Base-by-base conservation (phyloP, 1,140 invertebrate genomes). In the Theocolax elegans region DNA sequence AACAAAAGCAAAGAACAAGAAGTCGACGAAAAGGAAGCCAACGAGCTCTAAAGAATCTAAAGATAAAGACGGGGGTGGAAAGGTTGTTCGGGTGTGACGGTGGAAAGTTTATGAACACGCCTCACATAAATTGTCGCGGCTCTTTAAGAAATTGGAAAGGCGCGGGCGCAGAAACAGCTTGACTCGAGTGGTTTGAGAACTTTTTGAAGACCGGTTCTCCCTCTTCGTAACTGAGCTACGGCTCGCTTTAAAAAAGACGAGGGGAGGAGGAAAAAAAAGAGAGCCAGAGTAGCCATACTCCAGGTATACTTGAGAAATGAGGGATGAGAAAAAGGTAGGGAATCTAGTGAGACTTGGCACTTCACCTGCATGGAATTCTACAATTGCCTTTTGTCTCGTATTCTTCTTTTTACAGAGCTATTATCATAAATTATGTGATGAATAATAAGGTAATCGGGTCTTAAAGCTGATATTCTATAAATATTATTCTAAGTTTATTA, bases 121-220 rank as follows among this genome's bases (percentile, higher is more conserved):
- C 80, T 82, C 81, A 85, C 84, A 86, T 86, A 86, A 85, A 86
- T 86, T 86, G 83, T 86, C 83, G 83, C 80, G 77, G 82, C 83
- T 85, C 84, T 85, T 85, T 85, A 85, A 85, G 84, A 86, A 85
- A 86, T 85, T 85, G 84, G 80, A 85, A 84, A 85, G 66, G 66
- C 81, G 80, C 77, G 76, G 72, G 79, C 72, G 77, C 56, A 75
- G 78, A 74, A 86, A 86, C 85, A 86, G 85, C 83, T 86, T 85
- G 85, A 71, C 76, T 77, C 73, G 80, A 83, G 81, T 82, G 79
- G 77, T 74, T 82, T 56, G 78, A 81, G 78, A 85, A 85, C 77
- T 85, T 85, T 84, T 83, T 82, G 77, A 84, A 83, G 79, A 79
- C 77, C 73, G 71, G 13, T 60, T 15, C 15, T n/a, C 40, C 15